Base-by-base conservation (phyloP, 2,797 vertebrate genomes). In the Pseudochirops cupreus region DNA sequence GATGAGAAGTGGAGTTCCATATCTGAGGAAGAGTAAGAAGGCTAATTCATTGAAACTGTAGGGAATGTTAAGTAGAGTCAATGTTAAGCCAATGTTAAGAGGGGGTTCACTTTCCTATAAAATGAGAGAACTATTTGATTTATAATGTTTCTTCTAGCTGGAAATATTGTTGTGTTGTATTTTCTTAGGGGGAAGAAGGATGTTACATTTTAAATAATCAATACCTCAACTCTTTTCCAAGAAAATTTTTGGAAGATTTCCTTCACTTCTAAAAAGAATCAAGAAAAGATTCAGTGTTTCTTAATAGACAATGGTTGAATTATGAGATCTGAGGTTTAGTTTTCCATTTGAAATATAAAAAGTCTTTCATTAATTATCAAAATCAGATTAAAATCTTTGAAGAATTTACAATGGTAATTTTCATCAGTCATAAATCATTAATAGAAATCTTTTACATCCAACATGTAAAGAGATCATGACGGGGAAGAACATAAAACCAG, bases 331-430 rank as follows among this genome's bases (percentile, higher is more conserved):
- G 18, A 97, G 58, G 93, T 95, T 95, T 92, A n/a, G 24, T 92
- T 96, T 98, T 95, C 10, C 55, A 55, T 3, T 94, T 14, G 4
- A 62, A 56, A 39, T 29, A 97, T 57, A 95, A 96, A 97, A 93
- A 0, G 0, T 92, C 4, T 46, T 28, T 92, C 11, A 92, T 0
- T 5, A 74, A 54, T 96, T 95, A 94, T 94, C 3, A 97, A 10
- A n/a, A 94, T 98, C 95, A 93, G 0, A 28, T 0, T 96, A 93
- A n/a, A 96, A 95, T 94, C 67, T 24, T 94, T 97, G n/a, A 52
- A 46, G 59, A 96, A 90, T 92, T 95, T 96, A 62, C 1, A 33
- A 89, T 91, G 95, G n/a, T 1, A 94, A 95, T 29, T 97, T 56
- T 10, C 28, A 96, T 92, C 58, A 93, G 96, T 96, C 89, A 93